Evolutionary conservation across 2,113 vertebrate genomes (phyloP).

Genomic region (Periophthalmodon schlosseri): DNA sequence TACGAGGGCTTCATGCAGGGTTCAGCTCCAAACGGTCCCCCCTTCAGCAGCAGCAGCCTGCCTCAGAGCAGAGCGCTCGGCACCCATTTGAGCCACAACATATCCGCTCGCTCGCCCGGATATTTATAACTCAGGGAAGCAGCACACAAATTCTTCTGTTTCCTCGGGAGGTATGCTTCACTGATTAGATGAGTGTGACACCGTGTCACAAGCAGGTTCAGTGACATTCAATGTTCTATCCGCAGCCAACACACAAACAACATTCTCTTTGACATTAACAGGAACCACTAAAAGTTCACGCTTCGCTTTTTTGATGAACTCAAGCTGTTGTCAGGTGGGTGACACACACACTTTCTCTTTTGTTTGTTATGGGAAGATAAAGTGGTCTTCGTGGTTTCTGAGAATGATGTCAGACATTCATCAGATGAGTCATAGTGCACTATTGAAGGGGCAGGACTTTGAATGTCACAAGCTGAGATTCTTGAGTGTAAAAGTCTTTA

Average conservation of each 20-base stretch:
- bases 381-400: slow-evolving; percentile 26
- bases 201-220: slow-evolving; percentile 42
- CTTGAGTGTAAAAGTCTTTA: slow-evolving; percentile 24
- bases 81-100: slow-evolving; percentile 59
- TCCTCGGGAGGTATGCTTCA: slow-evolving; percentile 56
- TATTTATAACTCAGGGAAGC: slow-evolving; percentile 77
- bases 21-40: slow-evolving; percentile 69
- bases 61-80: slow-evolving; percentile 49
- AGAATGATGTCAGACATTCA: not conserved
- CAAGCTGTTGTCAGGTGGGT: slow-evolving; percentile 42
- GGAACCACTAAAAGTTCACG: not conserved
- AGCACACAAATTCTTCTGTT: slow-evolving; percentile 65
- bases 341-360: not conserved
- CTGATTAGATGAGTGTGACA: slow-evolving; percentile 35
- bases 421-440: slow-evolving; percentile 23
- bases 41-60: slow-evolving; percentile 31
- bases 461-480: slow-evolving; percentile 26
- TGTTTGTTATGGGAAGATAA: slow-evolving; percentile 5
- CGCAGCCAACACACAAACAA: not conserved
- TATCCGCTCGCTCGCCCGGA: slow-evolving; percentile 66
- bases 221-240: slow-evolving; percentile 18
- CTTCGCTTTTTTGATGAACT: slow-evolving; percentile 16
- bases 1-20: slow-evolving; percentile 77
- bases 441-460: slow-evolving; percentile 3
- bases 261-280: slow-evolving; percentile 2